Evolutionary conservation across 2,113 vertebrate genomes (phyloP).

Genomic region (Syrrhaptes paradoxus): DNA sequence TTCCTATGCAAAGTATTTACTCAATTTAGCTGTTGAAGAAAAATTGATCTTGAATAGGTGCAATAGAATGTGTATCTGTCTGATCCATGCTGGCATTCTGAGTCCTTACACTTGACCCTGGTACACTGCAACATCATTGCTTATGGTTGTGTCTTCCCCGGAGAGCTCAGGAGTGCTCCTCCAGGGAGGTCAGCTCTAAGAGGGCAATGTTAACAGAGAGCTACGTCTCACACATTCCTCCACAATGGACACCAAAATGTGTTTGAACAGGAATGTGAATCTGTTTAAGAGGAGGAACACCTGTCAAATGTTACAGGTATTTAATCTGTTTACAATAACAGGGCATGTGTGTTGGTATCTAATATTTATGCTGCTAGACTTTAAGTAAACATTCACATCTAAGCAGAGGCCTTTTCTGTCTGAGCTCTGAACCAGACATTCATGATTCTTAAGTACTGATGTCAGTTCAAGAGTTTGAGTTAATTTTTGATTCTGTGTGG

Average conservation of each 20-base stretch:
- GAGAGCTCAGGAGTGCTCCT: not conserved
- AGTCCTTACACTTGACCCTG: not conserved
- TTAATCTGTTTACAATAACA: not conserved
- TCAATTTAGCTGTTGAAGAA: not conserved
- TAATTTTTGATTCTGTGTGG: not conserved
- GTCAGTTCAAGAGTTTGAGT: not conserved
- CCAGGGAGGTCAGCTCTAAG: not conserved
- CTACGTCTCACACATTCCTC: not conserved
- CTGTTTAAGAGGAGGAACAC: not conserved
- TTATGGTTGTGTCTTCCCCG: not conserved
- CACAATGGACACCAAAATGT: not conserved
- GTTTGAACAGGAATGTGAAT: not conserved
- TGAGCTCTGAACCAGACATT: not conserved
- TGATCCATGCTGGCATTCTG: not conserved
- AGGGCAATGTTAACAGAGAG: not conserved
- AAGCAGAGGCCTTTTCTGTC: not conserved
- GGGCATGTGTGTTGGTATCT: not conserved
- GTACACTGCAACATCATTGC: not conserved
- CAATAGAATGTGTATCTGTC: not conserved
- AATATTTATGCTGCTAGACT: not conserved
- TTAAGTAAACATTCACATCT: not conserved
- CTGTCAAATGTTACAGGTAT: not conserved
- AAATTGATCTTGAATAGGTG: not conserved
- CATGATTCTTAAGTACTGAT: not conserved
- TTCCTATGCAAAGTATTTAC: not conserved